These are phyloP conservation scores for Sipha flava DNA, from an alignment of 1,140 invertebrate species.

Conservation along the genomic window DNA sequence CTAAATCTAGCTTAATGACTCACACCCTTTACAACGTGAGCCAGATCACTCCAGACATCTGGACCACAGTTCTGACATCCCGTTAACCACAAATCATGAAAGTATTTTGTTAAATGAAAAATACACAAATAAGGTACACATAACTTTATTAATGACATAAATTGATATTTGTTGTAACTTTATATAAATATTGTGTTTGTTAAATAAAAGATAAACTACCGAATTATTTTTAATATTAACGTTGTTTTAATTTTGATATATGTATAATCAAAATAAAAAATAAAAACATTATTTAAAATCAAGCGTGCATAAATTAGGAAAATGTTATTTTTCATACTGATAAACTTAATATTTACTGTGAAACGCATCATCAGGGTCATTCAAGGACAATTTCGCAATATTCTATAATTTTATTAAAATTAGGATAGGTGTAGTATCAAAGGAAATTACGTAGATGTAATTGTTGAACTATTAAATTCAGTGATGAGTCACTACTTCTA, in stretches of 20 bases:
- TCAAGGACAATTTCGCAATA: background rate
- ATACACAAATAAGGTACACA: background rate
- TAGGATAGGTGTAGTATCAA: background rate
- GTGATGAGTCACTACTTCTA: background rate
- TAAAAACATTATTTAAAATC: too few species aligned
- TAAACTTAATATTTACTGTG: too few species aligned
- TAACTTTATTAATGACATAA: background rate
- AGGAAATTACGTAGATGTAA: background rate
- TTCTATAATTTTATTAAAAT: background rate
- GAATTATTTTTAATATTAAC: too few species aligned
- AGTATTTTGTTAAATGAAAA: background rate
- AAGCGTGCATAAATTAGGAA: too few species aligned
- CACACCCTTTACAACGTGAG: constrained; percentile 26
- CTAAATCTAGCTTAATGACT: constrained; percentile 32
- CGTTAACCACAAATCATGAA: constrained; percentile 5
- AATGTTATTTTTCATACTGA: too few species aligned
- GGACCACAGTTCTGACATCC: constrained; percentile 26
- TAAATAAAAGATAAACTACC: background rate
- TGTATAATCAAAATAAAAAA: too few species aligned
- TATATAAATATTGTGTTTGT: background rate
- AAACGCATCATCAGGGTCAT: background rate
- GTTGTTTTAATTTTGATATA: too few species aligned
- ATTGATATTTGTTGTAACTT: background rate
- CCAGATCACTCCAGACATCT: constrained; percentile 33
- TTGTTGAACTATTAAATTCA: background rate